These are phyloP conservation scores for Pollimyrus isidori DNA, from an alignment of 2,113 vertebrate species.

Conservation along the genomic window DNA sequence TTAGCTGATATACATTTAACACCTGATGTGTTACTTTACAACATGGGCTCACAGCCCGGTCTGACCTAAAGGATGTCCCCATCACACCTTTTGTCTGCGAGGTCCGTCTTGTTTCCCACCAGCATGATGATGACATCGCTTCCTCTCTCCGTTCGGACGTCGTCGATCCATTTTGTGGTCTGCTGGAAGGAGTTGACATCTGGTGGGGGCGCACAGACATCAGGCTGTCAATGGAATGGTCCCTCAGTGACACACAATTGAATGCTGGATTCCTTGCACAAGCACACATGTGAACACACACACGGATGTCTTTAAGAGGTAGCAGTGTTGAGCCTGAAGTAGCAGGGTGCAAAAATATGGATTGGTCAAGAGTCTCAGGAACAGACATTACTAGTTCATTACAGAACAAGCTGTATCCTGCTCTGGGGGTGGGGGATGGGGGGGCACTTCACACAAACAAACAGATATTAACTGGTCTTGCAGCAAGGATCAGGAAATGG, in stretches of 20 bases:
- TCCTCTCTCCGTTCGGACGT: conserved; percentile 78
- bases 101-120: conserved; percentile 56
- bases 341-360: neutral
- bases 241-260: neutral
- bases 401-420: neutral
- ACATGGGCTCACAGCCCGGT: neutral
- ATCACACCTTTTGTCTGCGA: conserved; percentile 74
- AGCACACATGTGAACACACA: neutral
- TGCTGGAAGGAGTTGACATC: conserved; percentile 83
- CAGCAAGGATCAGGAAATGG: neutral
- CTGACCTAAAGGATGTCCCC: neutral
- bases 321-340: neutral
- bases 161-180: conserved; percentile 79
- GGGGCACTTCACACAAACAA: neutral
- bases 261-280: neutral
- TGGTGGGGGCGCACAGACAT: conserved; percentile 30
- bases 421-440: neutral
- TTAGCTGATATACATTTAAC: neutral
- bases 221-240: conserved; percentile 28
- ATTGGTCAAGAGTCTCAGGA: neutral
- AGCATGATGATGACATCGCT: conserved; percentile 20
- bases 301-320: neutral
- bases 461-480: neutral
- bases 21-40: neutral
- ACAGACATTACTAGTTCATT: neutral